Evolutionary conservation across 2,888 invertebrate species (phyloP), one percentile per base, ranked within the genome.

Genomic region (Steinernema hermaphroditum): DNA sequence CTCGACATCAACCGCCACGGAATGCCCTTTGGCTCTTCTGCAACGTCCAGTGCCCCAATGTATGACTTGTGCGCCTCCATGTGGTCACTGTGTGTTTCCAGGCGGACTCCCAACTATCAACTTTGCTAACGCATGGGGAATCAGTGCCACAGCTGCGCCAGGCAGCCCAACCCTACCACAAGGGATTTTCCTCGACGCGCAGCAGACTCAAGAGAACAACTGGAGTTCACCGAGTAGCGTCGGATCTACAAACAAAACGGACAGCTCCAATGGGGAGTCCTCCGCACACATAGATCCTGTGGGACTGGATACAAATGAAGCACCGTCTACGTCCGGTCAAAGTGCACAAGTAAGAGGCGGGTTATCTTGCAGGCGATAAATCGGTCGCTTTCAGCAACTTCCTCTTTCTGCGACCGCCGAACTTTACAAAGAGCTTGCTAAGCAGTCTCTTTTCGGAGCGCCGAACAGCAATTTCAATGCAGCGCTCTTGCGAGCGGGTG

Each of bases 1-100:
- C 34, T 34, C 62, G 62, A 62, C 62, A 62, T 62, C 62, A 16
- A 62, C 54, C 62, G 62, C 62, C 62, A 62, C 62, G 62, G 62
- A 62, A 62, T 62, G 62, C 62, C 62, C 62, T 62, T 62, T 62
- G 62, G 62, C 62, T 4, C 29, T 62, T 9, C 27, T 62, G 22
- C 62, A 62, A 62, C 62, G 62, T 14, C 62, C 62, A 62, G 62
- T 62, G 29, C 62, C 62, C 29, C 27, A 24, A 2, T 62, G 62
- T 62, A 14, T 32, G 62, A n/a, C 50, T 2, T 32, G 4, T 62
- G 32, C 9, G 29, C n/a, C 22, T 16, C n/a, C 16, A 4, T 46
- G 46, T 46, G 16, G 4, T 46, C n/a, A n/a, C n/a, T 19, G 9
- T 14, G 1, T 62, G 27, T 6, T 14, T 62, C 6, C 62, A 62